phyloP scores from a whole-genome alignment of 2,888 invertebrate species.

The Caenorhabditis sulstoni region DNA sequence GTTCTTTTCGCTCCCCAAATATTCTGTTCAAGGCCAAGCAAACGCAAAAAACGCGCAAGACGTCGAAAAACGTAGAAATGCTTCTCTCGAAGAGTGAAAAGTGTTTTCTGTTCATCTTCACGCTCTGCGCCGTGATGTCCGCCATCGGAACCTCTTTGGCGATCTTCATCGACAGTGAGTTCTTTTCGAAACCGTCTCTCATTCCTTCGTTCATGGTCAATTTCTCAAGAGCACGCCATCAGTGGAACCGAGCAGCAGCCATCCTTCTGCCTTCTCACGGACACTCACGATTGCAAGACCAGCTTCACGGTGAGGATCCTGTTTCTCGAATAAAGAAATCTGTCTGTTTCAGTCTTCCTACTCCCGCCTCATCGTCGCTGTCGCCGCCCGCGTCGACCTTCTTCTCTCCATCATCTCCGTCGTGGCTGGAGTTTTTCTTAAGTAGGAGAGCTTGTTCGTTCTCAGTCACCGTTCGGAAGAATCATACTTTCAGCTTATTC shows the following conservation, averaged over 20 bases:
- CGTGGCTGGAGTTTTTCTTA: slow-evolving; percentile 8
- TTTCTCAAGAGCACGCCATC: slow-evolving; percentile 37
- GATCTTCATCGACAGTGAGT: slow-evolving; percentile 30
- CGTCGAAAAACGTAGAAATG: neutral
- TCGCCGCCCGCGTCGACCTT: slow-evolving; percentile 29
- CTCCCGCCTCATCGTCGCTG: slow-evolving; percentile 1
- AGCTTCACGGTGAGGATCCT: slow-evolving; percentile 10
- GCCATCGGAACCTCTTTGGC: slow-evolving; percentile 1
- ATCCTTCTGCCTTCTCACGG: slow-evolving; percentile 25
- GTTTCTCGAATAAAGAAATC: neutral
- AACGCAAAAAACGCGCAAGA: neutral
- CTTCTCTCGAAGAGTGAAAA: slow-evolving; percentile 18
- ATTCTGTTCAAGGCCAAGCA: neutral
- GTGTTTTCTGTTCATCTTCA: slow-evolving; percentile 13
- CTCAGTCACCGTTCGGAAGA: too few species aligned
- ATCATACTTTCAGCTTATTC: slow-evolving; percentile 19
- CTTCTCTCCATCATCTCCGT: slow-evolving; percentile 12
- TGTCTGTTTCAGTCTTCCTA: neutral
- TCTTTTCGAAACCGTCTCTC: neutral
- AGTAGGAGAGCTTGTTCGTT: slow-evolving; percentile 11
- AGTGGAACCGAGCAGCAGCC: slow-evolving; percentile 9
- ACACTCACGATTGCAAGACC: slow-evolving; percentile 23
- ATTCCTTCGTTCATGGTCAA: neutral
- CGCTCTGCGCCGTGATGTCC: neutral
- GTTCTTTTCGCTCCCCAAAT: neutral